phyloP scores from a whole-genome alignment of 2,797 vertebrate genomes.

The Phylloscopus collybita region DNA sequence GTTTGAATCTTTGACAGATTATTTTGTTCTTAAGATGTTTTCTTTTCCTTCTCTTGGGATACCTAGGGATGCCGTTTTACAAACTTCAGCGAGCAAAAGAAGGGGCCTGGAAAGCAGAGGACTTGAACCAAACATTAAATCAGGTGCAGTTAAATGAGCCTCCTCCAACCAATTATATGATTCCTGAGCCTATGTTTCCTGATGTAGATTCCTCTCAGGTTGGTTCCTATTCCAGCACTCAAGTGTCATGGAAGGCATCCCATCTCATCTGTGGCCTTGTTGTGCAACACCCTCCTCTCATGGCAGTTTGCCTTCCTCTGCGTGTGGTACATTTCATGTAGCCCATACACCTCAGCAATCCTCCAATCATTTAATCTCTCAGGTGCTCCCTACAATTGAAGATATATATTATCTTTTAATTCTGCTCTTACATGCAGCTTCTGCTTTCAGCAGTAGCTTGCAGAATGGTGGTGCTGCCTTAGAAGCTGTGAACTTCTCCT shows the following conservation, averaged over 20 bases:
- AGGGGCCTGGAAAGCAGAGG: conserved; percentile 80
- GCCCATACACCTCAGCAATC: neutral
- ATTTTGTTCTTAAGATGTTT: neutral
- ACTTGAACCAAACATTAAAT: conserved; percentile 63
- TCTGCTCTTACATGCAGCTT: neutral
- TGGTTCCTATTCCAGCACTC: conserved; percentile 56
- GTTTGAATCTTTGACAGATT: neutral
- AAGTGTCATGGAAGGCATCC: conserved; percentile 59
- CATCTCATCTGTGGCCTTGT: conserved; percentile 58
- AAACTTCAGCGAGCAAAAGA: conserved; percentile 85
- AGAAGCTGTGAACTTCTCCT: neutral
- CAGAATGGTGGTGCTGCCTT: neutral
- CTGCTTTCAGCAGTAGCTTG: neutral
- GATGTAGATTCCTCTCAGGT: conserved; percentile 73
- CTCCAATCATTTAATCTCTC: neutral
- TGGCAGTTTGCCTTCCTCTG: neutral
- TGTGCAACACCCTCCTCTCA: conserved; percentile 28
- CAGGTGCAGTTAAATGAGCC: conserved; percentile 79
- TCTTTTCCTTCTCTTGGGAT: conserved; percentile 24
- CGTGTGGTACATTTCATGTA: conserved; percentile 25
- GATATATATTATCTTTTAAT: neutral
- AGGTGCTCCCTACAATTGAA: neutral
- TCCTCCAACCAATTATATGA: conserved; percentile 68
- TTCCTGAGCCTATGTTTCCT: conserved; percentile 76
- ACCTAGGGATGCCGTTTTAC: conserved; percentile 83